Evolutionary conservation across 2,113 vertebrate genomes (phyloP), one percentile per base, ranked within the genome.

Genomic region (Damaliscus lunatus): DNA sequence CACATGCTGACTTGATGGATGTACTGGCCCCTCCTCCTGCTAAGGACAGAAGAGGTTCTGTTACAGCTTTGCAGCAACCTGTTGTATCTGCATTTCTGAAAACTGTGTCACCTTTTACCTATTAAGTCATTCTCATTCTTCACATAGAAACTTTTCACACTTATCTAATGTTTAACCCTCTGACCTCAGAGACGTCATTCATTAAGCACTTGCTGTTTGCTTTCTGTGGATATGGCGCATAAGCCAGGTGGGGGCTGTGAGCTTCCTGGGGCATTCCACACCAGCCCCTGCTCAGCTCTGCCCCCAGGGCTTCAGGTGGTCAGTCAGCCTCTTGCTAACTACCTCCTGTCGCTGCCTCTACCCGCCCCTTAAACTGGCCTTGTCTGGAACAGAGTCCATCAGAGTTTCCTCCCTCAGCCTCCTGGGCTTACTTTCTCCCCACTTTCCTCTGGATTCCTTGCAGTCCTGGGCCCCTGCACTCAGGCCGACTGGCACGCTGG

Each of bases 61-160:
- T 27, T 77, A 80, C 27, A 95, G 67, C 21, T 82, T 29, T 46
- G 6, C n/a, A 57, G 52, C 46, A 74, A 21, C 21, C 4, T 43
- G n/a, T 46, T 80, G n/a, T 2, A 17, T 86, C 17, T 36, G 13
- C 55, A 15, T 64, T 95, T 94, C 43, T 82, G 85, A 43, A 95
- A 88, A 85, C 13, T 5, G 2, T 19, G 14, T 52, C 46, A 3
- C 77, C 57, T 96, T 97, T 86, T 78, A 17, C 74, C 88, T 90
- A 11, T 40, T 60, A 33, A 86, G 31, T 90, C 46, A 67, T 92
- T 53, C 27, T 33, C 85, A 29, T 59, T 90, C 84, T 46, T 85
- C 23, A 10, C 43, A 50, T 67, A 94, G 52, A 21, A 87, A 27
- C 6, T 89, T 94, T 97, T 92, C 36, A 80, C 55, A 53, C 43